Evolutionary conservation across 2,797 vertebrate species (phyloP).

Genomic region (Leptodactylus fallax): DNA sequence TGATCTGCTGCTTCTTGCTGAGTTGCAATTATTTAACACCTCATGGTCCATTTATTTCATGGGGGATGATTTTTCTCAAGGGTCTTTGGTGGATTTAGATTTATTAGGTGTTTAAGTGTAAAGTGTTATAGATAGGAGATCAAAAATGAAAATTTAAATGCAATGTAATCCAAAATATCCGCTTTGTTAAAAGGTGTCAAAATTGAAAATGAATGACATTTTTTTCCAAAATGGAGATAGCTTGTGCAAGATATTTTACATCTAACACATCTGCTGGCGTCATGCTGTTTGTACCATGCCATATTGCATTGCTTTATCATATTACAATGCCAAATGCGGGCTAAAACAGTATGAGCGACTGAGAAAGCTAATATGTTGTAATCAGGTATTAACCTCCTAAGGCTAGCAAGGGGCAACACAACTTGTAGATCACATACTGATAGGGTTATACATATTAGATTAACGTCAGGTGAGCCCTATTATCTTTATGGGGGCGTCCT

Average conservation of each 20-base stretch:
- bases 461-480: no score
- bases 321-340: not conserved
- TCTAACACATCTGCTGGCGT: not conserved
- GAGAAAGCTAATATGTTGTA: not conserved
- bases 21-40: constrained; percentile 3
- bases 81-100: not conserved
- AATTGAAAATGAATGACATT: no score
- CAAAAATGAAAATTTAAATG: not conserved
- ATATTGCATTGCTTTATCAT: not conserved
- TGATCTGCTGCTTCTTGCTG: not conserved
- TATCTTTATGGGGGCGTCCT: no score
- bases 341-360: not conserved
- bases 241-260: no score
- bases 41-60: not conserved
- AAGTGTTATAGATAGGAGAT: not conserved
- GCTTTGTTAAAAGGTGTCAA: no score
- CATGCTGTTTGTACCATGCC: not conserved
- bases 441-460: no score
- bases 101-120: not conserved
- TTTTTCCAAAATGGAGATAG: no score
- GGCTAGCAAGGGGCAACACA: no score
- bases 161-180: not conserved
- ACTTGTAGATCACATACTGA: no score
- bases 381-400: no score
- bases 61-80: not conserved